Conservation (phyloP, 2,113 vertebrate species). For the Megaceryle maxima region DNA sequence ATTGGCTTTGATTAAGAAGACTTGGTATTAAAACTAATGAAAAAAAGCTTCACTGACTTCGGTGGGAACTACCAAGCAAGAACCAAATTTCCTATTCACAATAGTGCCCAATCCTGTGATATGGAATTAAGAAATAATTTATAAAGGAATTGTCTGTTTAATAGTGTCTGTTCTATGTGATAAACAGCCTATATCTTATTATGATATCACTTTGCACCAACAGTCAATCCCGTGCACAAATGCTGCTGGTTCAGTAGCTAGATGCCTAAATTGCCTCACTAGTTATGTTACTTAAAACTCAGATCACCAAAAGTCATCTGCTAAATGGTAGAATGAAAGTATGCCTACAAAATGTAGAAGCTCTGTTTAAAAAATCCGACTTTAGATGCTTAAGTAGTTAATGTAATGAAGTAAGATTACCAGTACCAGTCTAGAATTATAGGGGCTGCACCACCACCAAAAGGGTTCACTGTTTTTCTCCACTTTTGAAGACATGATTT, state of each 20-base stretch:
- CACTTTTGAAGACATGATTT: background rate
- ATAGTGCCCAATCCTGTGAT: background rate
- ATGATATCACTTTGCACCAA: background rate
- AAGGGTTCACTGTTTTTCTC: background rate
- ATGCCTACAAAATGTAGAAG: background rate
- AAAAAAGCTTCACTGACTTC: background rate
- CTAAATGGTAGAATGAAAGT: background rate
- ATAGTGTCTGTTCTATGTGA: background rate
- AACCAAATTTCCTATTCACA: background rate
- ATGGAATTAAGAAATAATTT: background rate
- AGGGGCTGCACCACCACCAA: background rate
- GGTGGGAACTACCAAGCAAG: background rate
- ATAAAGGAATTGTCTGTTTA: background rate
- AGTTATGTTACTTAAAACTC: background rate
- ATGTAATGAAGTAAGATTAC: background rate
- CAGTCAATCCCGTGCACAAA: background rate
- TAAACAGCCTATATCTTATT: background rate
- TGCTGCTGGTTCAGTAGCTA: background rate
- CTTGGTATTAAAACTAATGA: background rate
- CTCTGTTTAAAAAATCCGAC: background rate
- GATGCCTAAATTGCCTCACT: background rate
- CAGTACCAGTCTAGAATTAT: background rate
- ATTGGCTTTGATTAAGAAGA: background rate
- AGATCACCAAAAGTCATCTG: background rate
- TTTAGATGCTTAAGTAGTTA: background rate